Base-by-base conservation (phyloP, 2,113 vertebrate species). In the Laticauda colubrina region DNA sequence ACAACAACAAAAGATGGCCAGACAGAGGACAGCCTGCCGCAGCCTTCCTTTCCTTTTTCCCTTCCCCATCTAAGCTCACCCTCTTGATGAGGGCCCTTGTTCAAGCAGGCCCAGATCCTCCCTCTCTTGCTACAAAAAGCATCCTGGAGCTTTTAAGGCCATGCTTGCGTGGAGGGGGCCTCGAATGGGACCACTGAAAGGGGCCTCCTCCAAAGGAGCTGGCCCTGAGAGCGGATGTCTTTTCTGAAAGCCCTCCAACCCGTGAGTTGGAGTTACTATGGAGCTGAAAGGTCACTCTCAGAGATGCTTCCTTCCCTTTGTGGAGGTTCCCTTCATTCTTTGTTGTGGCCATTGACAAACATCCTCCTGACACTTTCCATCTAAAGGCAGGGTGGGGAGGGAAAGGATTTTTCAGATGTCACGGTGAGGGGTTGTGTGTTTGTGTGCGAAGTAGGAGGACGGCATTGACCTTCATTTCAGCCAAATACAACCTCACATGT, bases 251-350 rank as follows among this genome's bases (percentile, higher is more conserved):
- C 20, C 53, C 90, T 91, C 56, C 39, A 45, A 26, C 14, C 81
- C 20, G 34, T 10, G 34, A 54, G 26, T 11, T 57, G 54, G 75
- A 81, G 75, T 64, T 64, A 64, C 57, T 53, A 88, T 88, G 85
- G 91, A 64, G 91, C 57, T 88, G 56, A 92, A 92, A 86, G 56
- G 43, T 88, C 86, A 0, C 57, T 54, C 61, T 92, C 59, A 39
- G 87, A 24, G 48, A 88, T 4, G 34, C 45, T 69, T 88, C 91
- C 86, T 75, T 43, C 43, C 23, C 48, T 88, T 88, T 92, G 86
- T 88, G 64, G 29, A 88, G 87, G 24, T 34, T 56, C 24, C 86
- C 86, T 55, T 43, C 91, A 21, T 29, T 61, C 48, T 75, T 87
- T n/a, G 81, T 86, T 39, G 24, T 91, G 85, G 61, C 51, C 56